Evolutionary conservation across 2,113 vertebrate genomes (phyloP).

Genomic region (Lagopus muta): DNA sequence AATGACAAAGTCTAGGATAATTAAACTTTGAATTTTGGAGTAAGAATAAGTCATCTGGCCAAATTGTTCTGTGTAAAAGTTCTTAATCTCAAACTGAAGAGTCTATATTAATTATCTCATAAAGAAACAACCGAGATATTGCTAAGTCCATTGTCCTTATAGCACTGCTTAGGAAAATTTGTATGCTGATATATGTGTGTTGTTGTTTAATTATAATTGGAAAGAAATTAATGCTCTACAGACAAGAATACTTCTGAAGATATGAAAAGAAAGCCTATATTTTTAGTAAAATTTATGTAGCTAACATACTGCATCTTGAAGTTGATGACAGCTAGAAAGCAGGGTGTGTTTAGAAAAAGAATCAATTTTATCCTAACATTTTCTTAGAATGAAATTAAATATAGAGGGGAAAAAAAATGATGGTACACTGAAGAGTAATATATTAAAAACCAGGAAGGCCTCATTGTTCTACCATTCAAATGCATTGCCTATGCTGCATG

Average conservation of each 20-base stretch:
- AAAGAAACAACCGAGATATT: neutral
- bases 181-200: neutral
- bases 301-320: neutral
- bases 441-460: neutral
- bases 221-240: neutral
- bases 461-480: neutral
- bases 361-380: neutral
- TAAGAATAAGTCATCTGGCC: neutral
- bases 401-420: neutral
- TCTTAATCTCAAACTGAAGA: neutral
- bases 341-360: neutral
- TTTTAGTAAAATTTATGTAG: neutral
- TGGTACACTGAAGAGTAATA: neutral
- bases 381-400: neutral
- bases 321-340: neutral
- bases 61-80: neutral
- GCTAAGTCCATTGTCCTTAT: neutral
- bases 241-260: neutral
- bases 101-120: neutral
- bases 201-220: conserved; percentile 8
- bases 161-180: neutral
- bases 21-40: neutral
- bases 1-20: neutral
- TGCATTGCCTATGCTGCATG: accelerated
- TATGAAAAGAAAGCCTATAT: neutral